phyloP scores from a whole-genome alignment of 2,113 vertebrate genomes.

The Charadrius vociferus region DNA sequence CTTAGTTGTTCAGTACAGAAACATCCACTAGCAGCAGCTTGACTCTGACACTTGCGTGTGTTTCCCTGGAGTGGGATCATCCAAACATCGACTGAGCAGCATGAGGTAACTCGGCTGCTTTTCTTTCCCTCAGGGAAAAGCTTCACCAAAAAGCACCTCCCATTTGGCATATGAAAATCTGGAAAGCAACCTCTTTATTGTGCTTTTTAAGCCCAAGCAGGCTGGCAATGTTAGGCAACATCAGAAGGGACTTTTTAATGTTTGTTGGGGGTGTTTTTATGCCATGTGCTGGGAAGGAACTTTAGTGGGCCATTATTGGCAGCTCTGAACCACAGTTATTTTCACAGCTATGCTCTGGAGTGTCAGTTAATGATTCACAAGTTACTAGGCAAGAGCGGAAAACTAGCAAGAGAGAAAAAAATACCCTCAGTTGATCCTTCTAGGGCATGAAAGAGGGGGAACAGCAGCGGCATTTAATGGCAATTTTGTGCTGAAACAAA shows the following conservation, averaged over 20 bases:
- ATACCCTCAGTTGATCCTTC: neutral
- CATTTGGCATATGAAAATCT: slow-evolving; percentile 58
- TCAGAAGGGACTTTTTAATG: slow-evolving; percentile 42
- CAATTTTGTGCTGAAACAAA: neutral
- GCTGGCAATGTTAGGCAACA: slow-evolving; percentile 37
- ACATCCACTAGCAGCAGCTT: slow-evolving; percentile 70
- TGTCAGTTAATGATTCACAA: slow-evolving; percentile 71
- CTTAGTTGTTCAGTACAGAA: slow-evolving; percentile 52
- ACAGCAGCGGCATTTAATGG: neutral
- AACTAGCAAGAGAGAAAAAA: slow-evolving; percentile 16
- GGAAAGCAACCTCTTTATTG: slow-evolving; percentile 48
- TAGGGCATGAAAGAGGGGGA: slow-evolving; percentile 10
- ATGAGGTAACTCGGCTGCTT: slow-evolving; percentile 18
- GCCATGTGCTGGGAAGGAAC: slow-evolving; percentile 55
- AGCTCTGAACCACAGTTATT: slow-evolving; percentile 67
- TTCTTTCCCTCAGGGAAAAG: slow-evolving; percentile 56
- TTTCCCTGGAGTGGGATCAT: slow-evolving; percentile 66
- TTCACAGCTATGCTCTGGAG: slow-evolving; percentile 68
- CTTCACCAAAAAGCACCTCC: slow-evolving; percentile 49
- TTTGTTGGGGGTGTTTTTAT: slow-evolving; percentile 26
- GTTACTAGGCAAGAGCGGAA: slow-evolving; percentile 62
- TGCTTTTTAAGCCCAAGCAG: slow-evolving; percentile 39
- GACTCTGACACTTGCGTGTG: slow-evolving; percentile 65
- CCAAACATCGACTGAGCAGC: slow-evolving; percentile 41
- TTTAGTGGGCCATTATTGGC: slow-evolving; percentile 60